Conservation (phyloP, 2,888 invertebrate species). For the Congeria kusceri region DNA sequence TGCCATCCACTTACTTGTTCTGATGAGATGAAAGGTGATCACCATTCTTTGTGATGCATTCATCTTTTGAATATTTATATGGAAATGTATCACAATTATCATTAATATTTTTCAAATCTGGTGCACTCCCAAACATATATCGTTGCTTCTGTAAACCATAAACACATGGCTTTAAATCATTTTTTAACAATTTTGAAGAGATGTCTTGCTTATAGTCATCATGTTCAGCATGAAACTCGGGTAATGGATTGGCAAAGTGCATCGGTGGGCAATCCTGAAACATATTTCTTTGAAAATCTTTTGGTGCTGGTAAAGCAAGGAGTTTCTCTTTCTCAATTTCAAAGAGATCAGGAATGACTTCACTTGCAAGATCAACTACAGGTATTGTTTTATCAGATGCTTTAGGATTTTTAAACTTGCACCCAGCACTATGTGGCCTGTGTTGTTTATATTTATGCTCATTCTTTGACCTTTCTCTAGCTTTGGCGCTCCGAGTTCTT, state of each 20-base stretch:
- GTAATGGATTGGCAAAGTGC: slow-evolving; percentile 51
- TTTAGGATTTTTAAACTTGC: background rate
- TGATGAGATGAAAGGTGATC: no score
- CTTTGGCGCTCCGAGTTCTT: slow-evolving; percentile 74
- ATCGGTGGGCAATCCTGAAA: slow-evolving; percentile 33
- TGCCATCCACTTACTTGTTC: no score
- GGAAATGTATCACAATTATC: slow-evolving; percentile 45
- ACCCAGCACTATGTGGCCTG: slow-evolving; percentile 59
- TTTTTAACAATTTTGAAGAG: slow-evolving; percentile 22
- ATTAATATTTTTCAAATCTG: slow-evolving; percentile 51
- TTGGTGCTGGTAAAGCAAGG: slow-evolving; percentile 45
- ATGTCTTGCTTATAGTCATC: slow-evolving; percentile 28
- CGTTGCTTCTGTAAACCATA: slow-evolving; percentile 67
- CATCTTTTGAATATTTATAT: slow-evolving; percentile 42
- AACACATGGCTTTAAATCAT: slow-evolving; percentile 67
- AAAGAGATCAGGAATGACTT: slow-evolving; percentile 54
- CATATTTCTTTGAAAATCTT: slow-evolving; percentile 20
- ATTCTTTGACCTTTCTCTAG: slow-evolving; percentile 47
- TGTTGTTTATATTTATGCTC: slow-evolving; percentile 8
- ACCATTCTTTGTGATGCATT: background rate
- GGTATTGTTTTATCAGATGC: slow-evolving; percentile 36
- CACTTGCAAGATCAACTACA: slow-evolving; percentile 65
- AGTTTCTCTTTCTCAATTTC: slow-evolving; percentile 56
- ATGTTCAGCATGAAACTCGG: slow-evolving; percentile 17
- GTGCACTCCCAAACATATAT: slow-evolving; percentile 70